phyloP scores from a whole-genome alignment of 2,797 vertebrate species.

The Myotis daubentonii region DNA sequence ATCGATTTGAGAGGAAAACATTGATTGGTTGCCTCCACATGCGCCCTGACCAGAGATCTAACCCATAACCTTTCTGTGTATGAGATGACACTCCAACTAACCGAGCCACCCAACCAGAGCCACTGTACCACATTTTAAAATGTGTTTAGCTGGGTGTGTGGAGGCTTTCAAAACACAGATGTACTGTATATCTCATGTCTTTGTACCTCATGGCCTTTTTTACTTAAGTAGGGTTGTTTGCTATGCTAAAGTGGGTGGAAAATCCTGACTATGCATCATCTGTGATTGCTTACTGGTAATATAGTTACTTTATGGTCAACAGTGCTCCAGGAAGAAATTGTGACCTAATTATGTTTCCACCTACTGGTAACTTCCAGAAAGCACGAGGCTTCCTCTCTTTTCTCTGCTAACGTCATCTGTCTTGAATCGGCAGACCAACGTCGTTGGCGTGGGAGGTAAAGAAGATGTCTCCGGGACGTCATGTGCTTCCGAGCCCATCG shows the following conservation, averaged over 20 bases:
- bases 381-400: neutral
- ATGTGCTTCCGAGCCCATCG: slow-evolving; percentile 94
- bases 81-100: neutral
- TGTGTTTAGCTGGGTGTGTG: neutral
- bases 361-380: neutral
- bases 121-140: neutral
- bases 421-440: slow-evolving; percentile 91
- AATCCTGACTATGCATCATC: neutral
- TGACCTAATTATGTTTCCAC: neutral
- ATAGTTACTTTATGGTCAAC: neutral
- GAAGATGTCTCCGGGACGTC: slow-evolving; percentile 99
- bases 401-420: slow-evolving; percentile 34
- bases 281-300: neutral
- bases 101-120: neutral
- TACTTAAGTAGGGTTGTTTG: neutral
- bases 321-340: neutral
- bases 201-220: neutral
- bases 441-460: slow-evolving; percentile 99
- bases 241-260: neutral
- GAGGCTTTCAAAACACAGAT: neutral
- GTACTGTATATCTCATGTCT: neutral
- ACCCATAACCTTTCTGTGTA: neutral
- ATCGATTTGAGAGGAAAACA: neutral
- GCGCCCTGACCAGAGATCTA: neutral
- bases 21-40: neutral